Evolutionary conservation across 2,797 vertebrate species (phyloP), one percentile per base, ranked within the genome.

Genomic region (Siniperca scherzeri): DNA sequence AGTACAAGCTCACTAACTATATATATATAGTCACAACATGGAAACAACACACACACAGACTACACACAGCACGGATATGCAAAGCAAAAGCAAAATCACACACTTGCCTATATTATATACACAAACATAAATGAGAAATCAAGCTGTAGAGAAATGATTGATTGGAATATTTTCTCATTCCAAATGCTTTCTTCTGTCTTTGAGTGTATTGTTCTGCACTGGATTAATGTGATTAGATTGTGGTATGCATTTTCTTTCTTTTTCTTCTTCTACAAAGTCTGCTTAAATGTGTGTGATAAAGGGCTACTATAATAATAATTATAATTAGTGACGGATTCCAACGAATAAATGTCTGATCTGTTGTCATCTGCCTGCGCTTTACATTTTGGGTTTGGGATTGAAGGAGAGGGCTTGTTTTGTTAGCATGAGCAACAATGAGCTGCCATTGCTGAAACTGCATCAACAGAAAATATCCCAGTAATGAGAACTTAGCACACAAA

Each of bases 271-370:
- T 64, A 36, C 33, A 48, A 19, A 44, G 14, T 70, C 70, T 40
- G 21, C 52, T 21, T 40, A 64, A 27, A 71, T 48, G 52, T 7
- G 14, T 46, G 2, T 2, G 53, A 75, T 66, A 69, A 69, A 56
- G 7, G 17, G 52, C 73, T 40, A 14, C 70, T 38, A 83, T 40
- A 11, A 78, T 52, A 6, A 64, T 52, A 30, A 30, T 36, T 55
- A 36, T 7, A 36, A 30, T 30, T 30, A 30, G 12, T 2, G 5
- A 56, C 50, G 57, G 38, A 70, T 74, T 84, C 40, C 33, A 0
- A 10, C 33, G 56, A 82, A 80, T 68, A 70, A 82, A 80, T 48
- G 44, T 77, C 46, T 70, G 56, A 66, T 75, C 80, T 78, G 27
- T 75, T 53, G 73, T 42, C n/a, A 36, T 65, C n/a, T 44, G 36